phyloP scores from a whole-genome alignment of 2,113 vertebrate species.

The Ictalurus punctatus region DNA sequence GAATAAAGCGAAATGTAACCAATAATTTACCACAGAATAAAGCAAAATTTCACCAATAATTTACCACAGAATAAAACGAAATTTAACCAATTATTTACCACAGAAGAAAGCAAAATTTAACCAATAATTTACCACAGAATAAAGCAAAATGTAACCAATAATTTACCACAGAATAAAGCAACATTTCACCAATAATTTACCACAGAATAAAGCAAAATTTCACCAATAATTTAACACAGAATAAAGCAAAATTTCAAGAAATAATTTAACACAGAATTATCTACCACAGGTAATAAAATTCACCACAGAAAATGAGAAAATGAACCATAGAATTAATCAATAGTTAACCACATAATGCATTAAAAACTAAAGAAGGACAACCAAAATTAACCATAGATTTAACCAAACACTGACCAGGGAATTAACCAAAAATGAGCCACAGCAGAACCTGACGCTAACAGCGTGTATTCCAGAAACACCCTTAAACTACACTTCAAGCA shows the following conservation, averaged over 20 bases:
- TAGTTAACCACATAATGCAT: background rate
- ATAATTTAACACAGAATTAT: background rate
- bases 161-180: background rate
- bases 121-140: background rate
- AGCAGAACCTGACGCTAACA: too few species aligned
- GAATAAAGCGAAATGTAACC: background rate
- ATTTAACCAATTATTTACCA: background rate
- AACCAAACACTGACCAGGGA: background rate
- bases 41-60: background rate
- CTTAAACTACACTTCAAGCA: background rate
- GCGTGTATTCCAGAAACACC: too few species aligned
- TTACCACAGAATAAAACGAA: background rate
- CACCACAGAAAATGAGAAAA: background rate
- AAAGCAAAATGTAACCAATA: background rate
- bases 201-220: background rate
- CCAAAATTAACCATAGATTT: background rate
- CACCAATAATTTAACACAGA: background rate
- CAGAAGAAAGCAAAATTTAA: background rate
- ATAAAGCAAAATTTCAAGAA: background rate
- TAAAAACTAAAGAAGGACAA: background rate
- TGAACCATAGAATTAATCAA: background rate
- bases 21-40: background rate
- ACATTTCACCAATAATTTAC: background rate
- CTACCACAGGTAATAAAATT: background rate
- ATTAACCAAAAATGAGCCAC: background rate